phyloP scores from a whole-genome alignment of 2,113 vertebrate genomes.

The Dicaeum eximium region DNA sequence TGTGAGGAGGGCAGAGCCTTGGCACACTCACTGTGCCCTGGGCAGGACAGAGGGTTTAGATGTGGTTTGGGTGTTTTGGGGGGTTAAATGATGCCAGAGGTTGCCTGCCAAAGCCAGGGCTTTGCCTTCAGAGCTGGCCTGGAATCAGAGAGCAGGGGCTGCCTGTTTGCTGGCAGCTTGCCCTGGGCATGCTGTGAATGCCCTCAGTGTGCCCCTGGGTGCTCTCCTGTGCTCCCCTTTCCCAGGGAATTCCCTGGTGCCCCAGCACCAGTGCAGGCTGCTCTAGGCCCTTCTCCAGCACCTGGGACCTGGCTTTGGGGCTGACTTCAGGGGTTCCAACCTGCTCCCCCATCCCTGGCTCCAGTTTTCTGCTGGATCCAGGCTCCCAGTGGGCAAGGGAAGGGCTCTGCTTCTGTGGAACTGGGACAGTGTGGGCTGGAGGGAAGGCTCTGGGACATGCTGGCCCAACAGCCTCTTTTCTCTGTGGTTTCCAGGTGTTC shows the following conservation, averaged over 20 bases:
- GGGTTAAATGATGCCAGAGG: neutral
- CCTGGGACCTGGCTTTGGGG: neutral
- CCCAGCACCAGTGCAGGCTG: neutral
- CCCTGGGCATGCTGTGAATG: neutral
- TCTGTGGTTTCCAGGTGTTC: constrained; percentile 75
- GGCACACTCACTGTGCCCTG: neutral
- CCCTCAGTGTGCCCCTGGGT: neutral
- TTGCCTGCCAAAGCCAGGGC: neutral
- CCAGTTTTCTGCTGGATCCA: neutral
- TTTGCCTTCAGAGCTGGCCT: neutral
- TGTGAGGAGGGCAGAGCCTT: neutral
- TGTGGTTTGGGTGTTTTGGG: neutral
- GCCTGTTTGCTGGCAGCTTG: neutral
- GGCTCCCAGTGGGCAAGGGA: neutral
- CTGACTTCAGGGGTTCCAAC: neutral
- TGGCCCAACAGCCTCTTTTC: neutral
- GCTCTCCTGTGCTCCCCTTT: neutral
- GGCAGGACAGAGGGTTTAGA: neutral
- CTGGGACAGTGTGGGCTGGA: neutral
- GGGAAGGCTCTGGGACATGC: accelerated
- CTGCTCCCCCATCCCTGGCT: neutral
- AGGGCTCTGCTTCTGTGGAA: neutral
- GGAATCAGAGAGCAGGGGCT: neutral
- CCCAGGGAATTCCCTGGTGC: neutral
- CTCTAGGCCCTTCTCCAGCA: neutral